Conservation (phyloP, 2,797 vertebrate species). For the Rhabdophis nuchalis region DNA sequence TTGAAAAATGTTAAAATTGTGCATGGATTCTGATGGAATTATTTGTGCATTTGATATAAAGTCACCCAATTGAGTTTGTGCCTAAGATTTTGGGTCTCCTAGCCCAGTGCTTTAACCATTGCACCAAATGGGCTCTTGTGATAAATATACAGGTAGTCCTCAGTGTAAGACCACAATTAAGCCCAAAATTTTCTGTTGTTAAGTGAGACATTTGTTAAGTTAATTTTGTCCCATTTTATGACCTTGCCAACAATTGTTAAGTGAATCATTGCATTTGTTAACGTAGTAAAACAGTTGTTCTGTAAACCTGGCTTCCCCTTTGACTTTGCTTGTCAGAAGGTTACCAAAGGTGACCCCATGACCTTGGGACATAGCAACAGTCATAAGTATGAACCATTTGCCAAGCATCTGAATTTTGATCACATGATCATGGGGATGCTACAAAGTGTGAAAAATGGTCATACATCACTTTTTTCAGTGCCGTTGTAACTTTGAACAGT, state of each 20-base stretch:
- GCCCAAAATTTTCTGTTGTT: not conserved
- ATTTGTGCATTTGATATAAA: not conserved
- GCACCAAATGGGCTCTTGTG: not conserved
- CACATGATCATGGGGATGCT: not conserved
- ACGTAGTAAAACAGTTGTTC: not conserved
- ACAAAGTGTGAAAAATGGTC: not conserved
- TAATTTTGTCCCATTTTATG: not conserved
- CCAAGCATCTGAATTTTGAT: not conserved
- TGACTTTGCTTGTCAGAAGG: not conserved
- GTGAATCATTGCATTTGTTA: not conserved
- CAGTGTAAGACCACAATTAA: not conserved
- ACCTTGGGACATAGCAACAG: not conserved
- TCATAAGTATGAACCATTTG: not conserved
- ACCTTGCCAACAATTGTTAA: not conserved
- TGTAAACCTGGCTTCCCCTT: not conserved
- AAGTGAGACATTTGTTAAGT: not conserved
- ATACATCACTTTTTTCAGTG: not conserved
- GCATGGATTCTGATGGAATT: not conserved
- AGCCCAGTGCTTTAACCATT: not conserved
- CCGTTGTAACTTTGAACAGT: not conserved
- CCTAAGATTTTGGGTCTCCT: not conserved
- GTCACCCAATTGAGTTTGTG: not conserved
- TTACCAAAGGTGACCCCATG: not conserved
- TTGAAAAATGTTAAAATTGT: not conserved
- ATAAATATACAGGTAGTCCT: not conserved